A percentile compares a stretch with the other conserved stretches of the same genome.
These are phyloP conservation scores for Strigamia maritima DNA, from an alignment of 2,888 invertebrate species.

Conservation along the genomic window DNA sequence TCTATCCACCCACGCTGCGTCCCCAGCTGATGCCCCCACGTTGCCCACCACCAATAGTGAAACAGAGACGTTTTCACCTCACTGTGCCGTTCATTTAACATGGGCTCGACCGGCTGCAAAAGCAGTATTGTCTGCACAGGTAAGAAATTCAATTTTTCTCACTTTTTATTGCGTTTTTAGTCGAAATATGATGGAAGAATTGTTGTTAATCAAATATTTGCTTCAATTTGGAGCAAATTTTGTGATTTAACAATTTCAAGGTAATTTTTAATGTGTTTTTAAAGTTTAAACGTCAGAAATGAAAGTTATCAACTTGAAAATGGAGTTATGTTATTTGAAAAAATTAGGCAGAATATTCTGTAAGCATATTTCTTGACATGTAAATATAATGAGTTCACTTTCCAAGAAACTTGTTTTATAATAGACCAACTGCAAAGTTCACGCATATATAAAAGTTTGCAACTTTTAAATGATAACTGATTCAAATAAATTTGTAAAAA, in stretches of 20 bases:
- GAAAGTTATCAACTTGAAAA: not conserved
- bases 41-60: conserved; percentile 5
- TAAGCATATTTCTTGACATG: not conserved
- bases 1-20: conserved; percentile 5
- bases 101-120: conserved; percentile 15
- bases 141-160: not conserved
- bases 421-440: not conserved
- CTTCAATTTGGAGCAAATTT: no score
- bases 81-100: conserved; percentile 5
- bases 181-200: no score
- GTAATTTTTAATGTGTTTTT: not conserved
- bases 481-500: not conserved
- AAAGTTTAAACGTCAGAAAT: not conserved
- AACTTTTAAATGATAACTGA: not conserved
- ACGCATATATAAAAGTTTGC: not conserved
- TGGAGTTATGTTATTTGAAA: no score
- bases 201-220: no score
- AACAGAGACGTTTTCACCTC: not conserved
- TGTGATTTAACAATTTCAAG: not conserved
- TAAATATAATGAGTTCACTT: conserved; percentile 10
- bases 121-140: not conserved
- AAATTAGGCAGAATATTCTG: not conserved
- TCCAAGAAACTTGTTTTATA: conserved; percentile 10
- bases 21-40: conserved; percentile 15
- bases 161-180: no score